Percentiles rank a stretch among this genome's conserved stretches.
These are phyloP conservation scores for Eupeodes luniger DNA, from an alignment of 2,888 invertebrate species.

Conservation along the genomic window DNA sequence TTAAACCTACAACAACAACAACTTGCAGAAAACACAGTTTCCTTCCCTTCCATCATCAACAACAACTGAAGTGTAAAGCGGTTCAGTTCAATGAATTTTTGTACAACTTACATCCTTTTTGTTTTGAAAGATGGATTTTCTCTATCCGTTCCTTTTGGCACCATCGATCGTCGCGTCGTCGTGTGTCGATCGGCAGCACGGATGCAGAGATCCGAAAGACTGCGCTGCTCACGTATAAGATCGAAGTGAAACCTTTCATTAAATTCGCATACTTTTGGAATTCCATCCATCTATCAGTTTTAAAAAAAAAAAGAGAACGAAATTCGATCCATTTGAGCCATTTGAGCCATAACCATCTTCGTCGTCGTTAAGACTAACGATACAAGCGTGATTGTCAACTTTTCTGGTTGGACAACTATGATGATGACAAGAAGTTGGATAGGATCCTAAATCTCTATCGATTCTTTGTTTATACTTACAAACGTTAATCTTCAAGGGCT, in stretches of 20 bases:
- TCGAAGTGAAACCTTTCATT: conserved; percentile 56
- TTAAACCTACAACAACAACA: background rate
- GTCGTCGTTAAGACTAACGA: conserved; percentile 16
- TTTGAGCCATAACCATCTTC: conserved; percentile 1
- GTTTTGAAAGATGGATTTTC: conserved; percentile 28
- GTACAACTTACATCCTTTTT: conserved; percentile 45
- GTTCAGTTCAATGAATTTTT: conserved; percentile 60
- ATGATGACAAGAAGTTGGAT: background rate
- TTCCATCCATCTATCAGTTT: conserved; percentile 31
- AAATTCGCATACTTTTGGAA: conserved; percentile 42
- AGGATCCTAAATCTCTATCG: conserved; percentile 25
- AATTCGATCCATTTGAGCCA: conserved; percentile 52
- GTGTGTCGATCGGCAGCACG: too few relatives aligned
- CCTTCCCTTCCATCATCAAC: conserved; percentile 7
- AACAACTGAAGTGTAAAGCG: conserved; percentile 16
- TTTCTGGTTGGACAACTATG: conserved; percentile 30
- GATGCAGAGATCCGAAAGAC: background rate
- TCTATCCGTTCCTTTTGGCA: conserved; percentile 12
- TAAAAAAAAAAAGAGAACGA: conserved; percentile 41
- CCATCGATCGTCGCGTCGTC: background rate
- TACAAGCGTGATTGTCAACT: conserved; percentile 40
- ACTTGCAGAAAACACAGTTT: conserved; percentile 14
- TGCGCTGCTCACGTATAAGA: conserved; percentile 6
- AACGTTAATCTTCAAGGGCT: conserved; percentile 53
- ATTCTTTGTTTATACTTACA: conserved; percentile 6